Percentiles rank a stretch among this genome's conserved stretches.
Evolutionary conservation across 2,888 invertebrate species (phyloP).

Genomic region (Acleris holmiana): DNA sequence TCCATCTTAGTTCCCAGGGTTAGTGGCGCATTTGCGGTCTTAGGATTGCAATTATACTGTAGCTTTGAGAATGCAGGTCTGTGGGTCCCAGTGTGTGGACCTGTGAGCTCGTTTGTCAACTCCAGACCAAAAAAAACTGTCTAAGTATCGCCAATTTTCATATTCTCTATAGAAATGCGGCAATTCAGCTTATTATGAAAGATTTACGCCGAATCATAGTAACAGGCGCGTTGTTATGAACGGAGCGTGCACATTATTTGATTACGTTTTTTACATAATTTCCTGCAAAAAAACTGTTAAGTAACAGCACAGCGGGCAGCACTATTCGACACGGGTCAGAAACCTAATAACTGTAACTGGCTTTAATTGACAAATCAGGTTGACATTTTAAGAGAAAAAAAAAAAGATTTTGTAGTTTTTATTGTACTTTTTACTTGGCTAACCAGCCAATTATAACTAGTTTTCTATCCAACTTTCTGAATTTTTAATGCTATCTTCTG

Average conservation of each 20-base stretch:
- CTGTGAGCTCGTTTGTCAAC: too few relatives aligned
- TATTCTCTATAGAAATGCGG: too few relatives aligned
- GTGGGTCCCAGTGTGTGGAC: too few relatives aligned
- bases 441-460: slow-evolving; percentile 8
- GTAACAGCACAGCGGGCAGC: slow-evolving; percentile 19
- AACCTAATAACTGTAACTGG: slow-evolving; percentile 22
- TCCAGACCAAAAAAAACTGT: too few relatives aligned
- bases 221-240: slow-evolving; percentile 5
- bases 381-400: slow-evolving; percentile 18
- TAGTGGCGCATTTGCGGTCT: too few relatives aligned
- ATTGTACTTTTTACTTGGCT: slow-evolving; percentile 11
- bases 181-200: too few relatives aligned
- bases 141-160: too few relatives aligned
- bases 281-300: slow-evolving; percentile 23
- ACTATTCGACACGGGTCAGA: slow-evolving; percentile 25
- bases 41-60: too few relatives aligned
- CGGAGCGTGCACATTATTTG: slow-evolving; percentile 18
- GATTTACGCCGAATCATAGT: slow-evolving; percentile 4
- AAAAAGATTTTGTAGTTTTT: slow-evolving; percentile 8
- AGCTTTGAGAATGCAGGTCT: too few relatives aligned
- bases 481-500: too few relatives aligned
- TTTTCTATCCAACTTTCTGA: background rate
- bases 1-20: too few relatives aligned
- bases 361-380: slow-evolving; percentile 32
- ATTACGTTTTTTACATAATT: slow-evolving; percentile 36